phyloP scores from a whole-genome alignment of 2,888 invertebrate genomes.

The Cheilosia vernalis region DNA sequence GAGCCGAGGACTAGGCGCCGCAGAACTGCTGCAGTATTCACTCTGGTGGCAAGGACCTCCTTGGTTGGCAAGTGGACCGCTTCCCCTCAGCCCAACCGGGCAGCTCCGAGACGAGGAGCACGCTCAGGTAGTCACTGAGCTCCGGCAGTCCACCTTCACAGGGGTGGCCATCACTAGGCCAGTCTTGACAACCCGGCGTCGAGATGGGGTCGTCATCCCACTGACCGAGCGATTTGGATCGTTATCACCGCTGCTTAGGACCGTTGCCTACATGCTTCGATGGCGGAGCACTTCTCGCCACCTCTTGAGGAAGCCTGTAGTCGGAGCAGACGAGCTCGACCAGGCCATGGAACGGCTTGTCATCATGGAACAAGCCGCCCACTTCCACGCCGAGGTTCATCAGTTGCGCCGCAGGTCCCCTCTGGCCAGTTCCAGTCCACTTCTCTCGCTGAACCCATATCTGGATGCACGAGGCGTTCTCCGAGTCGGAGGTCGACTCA shows the following conservation, averaged over 20 bases:
- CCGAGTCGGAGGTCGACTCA: constrained; percentile 7
- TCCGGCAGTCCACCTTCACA: no score
- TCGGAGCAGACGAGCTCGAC: background rate
- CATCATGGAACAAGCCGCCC: background rate
- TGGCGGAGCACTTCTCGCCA: background rate
- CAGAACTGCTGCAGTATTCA: no score
- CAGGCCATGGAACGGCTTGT: background rate
- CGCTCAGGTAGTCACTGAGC: no score
- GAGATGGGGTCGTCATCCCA: no score
- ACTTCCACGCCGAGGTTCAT: background rate
- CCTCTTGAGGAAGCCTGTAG: background rate
- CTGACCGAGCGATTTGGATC: no score
- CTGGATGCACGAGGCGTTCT: background rate
- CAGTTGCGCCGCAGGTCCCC: background rate
- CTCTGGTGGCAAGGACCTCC: no score
- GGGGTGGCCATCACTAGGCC: no score
- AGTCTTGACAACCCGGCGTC: no score
- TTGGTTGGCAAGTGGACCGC: no score
- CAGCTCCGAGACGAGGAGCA: background rate
- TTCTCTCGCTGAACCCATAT: background rate
- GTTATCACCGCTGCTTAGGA: background rate
- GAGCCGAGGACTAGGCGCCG: no score
- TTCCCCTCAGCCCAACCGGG: background rate
- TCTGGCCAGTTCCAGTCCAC: background rate
- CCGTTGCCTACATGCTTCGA: background rate